These are phyloP conservation scores for Danio kyathit DNA, from an alignment of 2,797 vertebrate genomes.

Conservation along the genomic window DNA sequence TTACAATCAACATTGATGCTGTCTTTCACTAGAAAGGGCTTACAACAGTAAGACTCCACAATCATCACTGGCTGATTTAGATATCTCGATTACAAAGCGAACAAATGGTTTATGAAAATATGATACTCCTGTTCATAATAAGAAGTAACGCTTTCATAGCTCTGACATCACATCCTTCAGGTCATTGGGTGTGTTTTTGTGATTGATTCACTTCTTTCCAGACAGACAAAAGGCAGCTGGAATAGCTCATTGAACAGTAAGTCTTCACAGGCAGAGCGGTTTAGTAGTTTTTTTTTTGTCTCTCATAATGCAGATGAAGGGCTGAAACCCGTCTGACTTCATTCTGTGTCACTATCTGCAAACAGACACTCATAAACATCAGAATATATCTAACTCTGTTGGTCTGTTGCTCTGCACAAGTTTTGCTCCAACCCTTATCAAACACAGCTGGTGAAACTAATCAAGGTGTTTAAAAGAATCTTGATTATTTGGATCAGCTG, in stretches of 20 bases:
- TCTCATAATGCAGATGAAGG: background rate
- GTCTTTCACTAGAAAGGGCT: conserved; percentile 73
- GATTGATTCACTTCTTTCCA: background rate
- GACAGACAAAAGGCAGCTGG: conserved; percentile 4
- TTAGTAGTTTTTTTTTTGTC: background rate
- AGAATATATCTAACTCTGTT: background rate
- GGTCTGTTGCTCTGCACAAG: background rate
- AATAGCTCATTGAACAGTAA: conserved; percentile 25
- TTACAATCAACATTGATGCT: conserved; percentile 78
- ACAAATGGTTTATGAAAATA: conserved; percentile 45
- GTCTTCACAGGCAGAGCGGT: background rate
- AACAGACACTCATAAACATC: background rate
- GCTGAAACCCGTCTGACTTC: conserved; percentile 22
- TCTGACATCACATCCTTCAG: background rate
- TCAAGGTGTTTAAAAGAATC: no score
- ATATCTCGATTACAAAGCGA: conserved; percentile 8
- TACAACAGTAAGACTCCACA: conserved; percentile 57
- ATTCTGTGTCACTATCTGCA: background rate
- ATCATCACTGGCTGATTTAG: conserved; percentile 8
- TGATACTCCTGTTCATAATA: conserved; percentile 14
- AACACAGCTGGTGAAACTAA: no score
- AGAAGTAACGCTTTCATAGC: conserved; percentile 5
- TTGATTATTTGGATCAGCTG: no score
- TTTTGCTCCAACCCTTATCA: no score
- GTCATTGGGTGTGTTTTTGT: conserved; percentile 6